A percentile compares a stretch with the other conserved stretches of the same genome.
These are phyloP conservation scores for Camarhynchus parvulus DNA, from an alignment of 2,113 vertebrate genomes.

Conservation along the genomic window DNA sequence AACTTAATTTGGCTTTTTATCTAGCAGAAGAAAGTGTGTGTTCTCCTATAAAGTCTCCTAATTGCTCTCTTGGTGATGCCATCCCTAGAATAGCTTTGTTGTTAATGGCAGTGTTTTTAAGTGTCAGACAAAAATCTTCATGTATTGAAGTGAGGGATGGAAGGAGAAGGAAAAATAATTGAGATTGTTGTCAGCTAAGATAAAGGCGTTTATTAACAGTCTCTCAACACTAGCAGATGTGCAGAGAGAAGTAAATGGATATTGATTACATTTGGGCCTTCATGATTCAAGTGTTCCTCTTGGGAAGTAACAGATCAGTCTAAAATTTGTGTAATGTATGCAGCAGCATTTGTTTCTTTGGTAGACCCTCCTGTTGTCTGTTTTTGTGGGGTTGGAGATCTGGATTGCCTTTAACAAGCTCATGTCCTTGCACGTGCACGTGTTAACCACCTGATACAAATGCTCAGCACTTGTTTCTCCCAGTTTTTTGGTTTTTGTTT, in stretches of 20 bases:
- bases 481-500: not conserved
- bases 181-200: not conserved
- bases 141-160: not conserved
- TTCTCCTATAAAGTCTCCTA: not conserved
- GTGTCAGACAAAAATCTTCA: not conserved
- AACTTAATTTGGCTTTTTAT: not conserved
- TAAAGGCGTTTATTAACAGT: not conserved
- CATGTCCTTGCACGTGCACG: constrained; percentile 1
- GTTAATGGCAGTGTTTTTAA: not conserved
- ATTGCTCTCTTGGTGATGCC: not conserved
- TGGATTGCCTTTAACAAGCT: constrained; percentile 20
- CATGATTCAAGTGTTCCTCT: constrained; percentile 13
- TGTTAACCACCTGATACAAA: not conserved
- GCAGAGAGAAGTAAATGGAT: constrained; percentile 40
- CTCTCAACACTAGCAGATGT: constrained; percentile 30
- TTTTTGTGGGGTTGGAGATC: not conserved
- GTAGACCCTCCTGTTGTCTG: not conserved
- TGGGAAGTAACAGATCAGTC: constrained; percentile 10
- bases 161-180: not conserved
- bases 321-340: constrained; percentile 30
- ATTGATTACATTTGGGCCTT: constrained; percentile 43
- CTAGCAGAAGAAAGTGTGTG: not conserved
- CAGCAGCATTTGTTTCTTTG: constrained; percentile 31
- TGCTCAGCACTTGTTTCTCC: not conserved
- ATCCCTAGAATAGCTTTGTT: not conserved